These are phyloP conservation scores for Mythimna impura DNA, from an alignment of 2,888 invertebrate genomes.

Conservation along the genomic window DNA sequence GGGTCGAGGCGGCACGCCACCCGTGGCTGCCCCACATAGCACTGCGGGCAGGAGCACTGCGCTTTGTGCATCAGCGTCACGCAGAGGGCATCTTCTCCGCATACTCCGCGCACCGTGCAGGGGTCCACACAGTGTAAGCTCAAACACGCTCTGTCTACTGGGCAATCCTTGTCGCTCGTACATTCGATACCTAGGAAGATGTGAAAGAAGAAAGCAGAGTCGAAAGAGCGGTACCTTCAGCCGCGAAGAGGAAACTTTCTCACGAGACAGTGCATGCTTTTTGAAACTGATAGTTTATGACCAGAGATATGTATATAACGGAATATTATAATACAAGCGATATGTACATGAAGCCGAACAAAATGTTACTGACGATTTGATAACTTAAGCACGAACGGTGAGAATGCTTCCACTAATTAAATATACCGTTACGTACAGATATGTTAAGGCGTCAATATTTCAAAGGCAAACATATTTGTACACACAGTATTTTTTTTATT, in stretches of 20 bases:
- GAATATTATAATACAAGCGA: constrained; percentile 91
- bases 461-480: constrained; percentile 73
- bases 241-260: constrained; percentile 96
- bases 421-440: constrained; percentile 72
- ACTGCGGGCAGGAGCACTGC: constrained; percentile 96
- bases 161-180: constrained; percentile 97
- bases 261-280: constrained; percentile 93
- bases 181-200: constrained; percentile 95
- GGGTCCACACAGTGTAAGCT: constrained; percentile 97
- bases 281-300: constrained; percentile 90
- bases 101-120: constrained; percentile 96
- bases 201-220: constrained; percentile 91
- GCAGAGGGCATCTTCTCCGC: constrained; percentile 97
- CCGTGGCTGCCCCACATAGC: constrained; percentile 95
- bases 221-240: constrained; percentile 95
- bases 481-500: constrained; percentile 56
- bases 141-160: constrained; percentile 97
- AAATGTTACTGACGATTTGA: constrained; percentile 89
- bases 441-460: constrained; percentile 71
- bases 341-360: constrained; percentile 91
- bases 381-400: constrained; percentile 90
- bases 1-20: constrained; percentile 95
- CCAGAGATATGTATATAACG: constrained; percentile 88
- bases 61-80: constrained; percentile 96
- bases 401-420: constrained; percentile 90